These are phyloP conservation scores for Tonatia bakeri DNA, from an alignment of 2,113 vertebrate species.

Conservation along the genomic window DNA sequence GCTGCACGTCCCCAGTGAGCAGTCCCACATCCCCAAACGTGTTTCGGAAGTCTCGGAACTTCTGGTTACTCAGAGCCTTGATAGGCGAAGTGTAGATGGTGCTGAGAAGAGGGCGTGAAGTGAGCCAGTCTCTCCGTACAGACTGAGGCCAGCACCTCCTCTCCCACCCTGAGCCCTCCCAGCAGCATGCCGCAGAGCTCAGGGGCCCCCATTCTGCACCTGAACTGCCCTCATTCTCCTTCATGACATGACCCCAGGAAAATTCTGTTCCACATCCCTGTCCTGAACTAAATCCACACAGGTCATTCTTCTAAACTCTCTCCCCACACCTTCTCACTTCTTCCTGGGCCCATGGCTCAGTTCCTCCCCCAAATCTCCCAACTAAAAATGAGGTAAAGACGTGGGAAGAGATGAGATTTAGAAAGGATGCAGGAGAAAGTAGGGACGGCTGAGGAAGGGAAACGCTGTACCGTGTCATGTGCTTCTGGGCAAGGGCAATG, in stretches of 20 bases:
- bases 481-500: slow-evolving; percentile 92
- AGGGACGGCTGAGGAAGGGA: not conserved
- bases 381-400: not conserved
- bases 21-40: slow-evolving; percentile 92
- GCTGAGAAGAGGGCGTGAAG: slow-evolving; percentile 65
- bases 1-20: slow-evolving; percentile 91
- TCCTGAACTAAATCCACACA: not conserved
- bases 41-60: slow-evolving; percentile 92
- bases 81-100: slow-evolving; percentile 95
- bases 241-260: not conserved
- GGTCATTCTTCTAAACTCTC: not conserved
- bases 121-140: not conserved
- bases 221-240: not conserved
- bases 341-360: not conserved
- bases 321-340: not conserved
- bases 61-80: slow-evolving; percentile 96
- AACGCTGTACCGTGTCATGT: slow-evolving; percentile 90
- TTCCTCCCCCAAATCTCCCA: not conserved
- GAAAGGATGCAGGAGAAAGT: not conserved
- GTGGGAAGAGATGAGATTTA: fast-evolving
- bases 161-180: not conserved
- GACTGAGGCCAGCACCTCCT: not conserved
- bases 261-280: not conserved
- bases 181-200: not conserved
- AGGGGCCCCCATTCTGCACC: not conserved